Base-by-base conservation (phyloP, 2,113 vertebrate genomes). In the Paraplagusia blochii region DNA sequence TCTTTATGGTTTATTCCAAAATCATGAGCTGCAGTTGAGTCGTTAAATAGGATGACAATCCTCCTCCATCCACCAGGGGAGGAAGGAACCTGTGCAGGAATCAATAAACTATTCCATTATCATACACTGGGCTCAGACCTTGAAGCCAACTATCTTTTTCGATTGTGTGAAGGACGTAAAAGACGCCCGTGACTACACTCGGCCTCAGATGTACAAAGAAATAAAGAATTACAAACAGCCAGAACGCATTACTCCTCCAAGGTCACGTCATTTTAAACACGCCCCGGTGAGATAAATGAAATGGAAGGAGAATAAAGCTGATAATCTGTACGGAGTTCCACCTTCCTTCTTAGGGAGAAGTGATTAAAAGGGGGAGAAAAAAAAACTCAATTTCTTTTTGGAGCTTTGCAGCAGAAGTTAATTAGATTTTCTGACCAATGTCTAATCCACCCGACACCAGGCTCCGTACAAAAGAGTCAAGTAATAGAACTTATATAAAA, bases 51-150 rank as follows among this genome's bases (percentile, higher is more conserved):
- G 44, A 53, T 2, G n/a, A 11, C 40, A 14, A 29, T 63, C 44
- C 60, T 68, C 59, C 1, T 12, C 36, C 13, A 43, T 50, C 34
- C 42, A 16, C 47, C 59, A 45, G 8, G n/a, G n/a, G 13, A 74
- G 53, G n/a, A n/a, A n/a, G n/a, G n/a, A n/a, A n/a, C n/a, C n/a
- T n/a, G n/a, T n/a, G n/a, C n/a, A n/a, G n/a, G 43, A 62, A 81
- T 84, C 79, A 61, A 77, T 81, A 74, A 81, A 47, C 50, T 48
- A 68, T 72, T 59, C 72, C 53, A 60, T 74, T 58, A 61, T 55
- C 46, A 16, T 73, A 63, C 48, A 63, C 57, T 49, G 66, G 14
- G 63, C 63, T 2, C 36, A 58, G 40, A 38, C 68, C 74, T 65
- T 46, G 42, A 46, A 61, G 66, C 46, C 53, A 79, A 69, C 50